Evolutionary conservation across 2,797 vertebrate genomes (phyloP), one percentile per base, ranked within the genome.

Genomic region (Varecia variegata): DNA sequence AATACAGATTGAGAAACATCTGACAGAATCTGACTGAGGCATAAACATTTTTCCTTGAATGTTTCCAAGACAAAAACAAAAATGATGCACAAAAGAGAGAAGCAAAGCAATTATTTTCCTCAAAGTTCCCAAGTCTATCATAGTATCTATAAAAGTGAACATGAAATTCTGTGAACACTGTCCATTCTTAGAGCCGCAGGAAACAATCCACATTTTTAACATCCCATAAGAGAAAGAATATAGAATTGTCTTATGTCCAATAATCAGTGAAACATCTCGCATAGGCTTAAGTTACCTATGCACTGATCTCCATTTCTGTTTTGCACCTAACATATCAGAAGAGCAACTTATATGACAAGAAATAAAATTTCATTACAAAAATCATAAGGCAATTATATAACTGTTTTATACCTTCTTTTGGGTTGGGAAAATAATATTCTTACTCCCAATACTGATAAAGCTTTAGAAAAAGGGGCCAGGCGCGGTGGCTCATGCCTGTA

Each of bases 321-420:
- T 97, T 94, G 67, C 56, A 74, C 27, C 17, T 74, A 76, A 97
- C 95, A 92, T 93, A 82, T 43, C 15, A 54, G 27, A 88, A 90
- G 52, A 79, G 32, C 3, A 94, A n/a, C 40, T 80, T 27, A 92
- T 73, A 52, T 30, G 56, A 95, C 10, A 93, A 89, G 47, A 87
- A 67, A 88, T 86, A 54, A 67, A 85, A 73, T 54, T 85, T 79
- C n/a, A 5, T 73, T 88, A 90, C 84, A 81, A 84, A 91, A 83
- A 56, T 87, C 83, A 95, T 82, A 85, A 97, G 77, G 2, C 27
- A 20, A 2, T 95, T 50, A 84, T 32, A 45, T 50, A 92, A 88
- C 25, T 90, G 10, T 77, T 96, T 97, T 96, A 93, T 52, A 71
- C 50, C 5, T 84, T 92, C 56, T 11, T 32, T 10, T 79, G n/a